Conservation (phyloP, 2,113 vertebrate genomes). For the Suncus etruscus region DNA sequence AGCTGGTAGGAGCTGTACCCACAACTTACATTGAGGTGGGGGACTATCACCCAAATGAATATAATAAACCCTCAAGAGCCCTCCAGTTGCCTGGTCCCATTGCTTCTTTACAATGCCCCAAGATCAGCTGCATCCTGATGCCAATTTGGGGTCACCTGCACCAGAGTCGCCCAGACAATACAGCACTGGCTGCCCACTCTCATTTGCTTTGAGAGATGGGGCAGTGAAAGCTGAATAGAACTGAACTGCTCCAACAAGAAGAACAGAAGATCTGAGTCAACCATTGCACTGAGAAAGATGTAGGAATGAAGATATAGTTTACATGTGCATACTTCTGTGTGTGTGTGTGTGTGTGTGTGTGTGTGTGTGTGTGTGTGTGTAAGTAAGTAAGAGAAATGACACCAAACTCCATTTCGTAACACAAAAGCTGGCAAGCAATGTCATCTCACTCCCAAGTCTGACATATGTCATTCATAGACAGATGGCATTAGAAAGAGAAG, state of each 20-base stretch:
- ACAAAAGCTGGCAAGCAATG: neutral
- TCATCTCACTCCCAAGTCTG: neutral
- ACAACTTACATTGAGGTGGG: too few relatives aligned
- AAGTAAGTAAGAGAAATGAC: neutral
- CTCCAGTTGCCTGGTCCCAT: too few relatives aligned
- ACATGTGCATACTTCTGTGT: neutral
- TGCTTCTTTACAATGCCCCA: too few relatives aligned
- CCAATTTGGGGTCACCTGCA: too few relatives aligned
- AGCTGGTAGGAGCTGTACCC: neutral
- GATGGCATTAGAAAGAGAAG: too few relatives aligned
- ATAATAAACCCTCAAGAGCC: too few relatives aligned
- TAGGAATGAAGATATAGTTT: fast-evolving
- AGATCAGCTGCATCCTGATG: too few relatives aligned
- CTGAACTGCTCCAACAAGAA: neutral
- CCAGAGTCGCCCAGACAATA: too few relatives aligned
- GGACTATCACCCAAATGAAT: neutral
- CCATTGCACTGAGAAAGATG: neutral
- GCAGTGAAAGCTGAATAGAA: too few relatives aligned
- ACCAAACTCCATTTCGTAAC: neutral
- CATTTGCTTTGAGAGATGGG: neutral
- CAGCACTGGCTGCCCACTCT: neutral
- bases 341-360: neutral
- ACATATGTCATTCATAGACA: neutral
- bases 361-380: neutral
- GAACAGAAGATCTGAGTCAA: neutral